Conservation (phyloP, 2,888 invertebrate genomes). For the Dryobota labecula region DNA sequence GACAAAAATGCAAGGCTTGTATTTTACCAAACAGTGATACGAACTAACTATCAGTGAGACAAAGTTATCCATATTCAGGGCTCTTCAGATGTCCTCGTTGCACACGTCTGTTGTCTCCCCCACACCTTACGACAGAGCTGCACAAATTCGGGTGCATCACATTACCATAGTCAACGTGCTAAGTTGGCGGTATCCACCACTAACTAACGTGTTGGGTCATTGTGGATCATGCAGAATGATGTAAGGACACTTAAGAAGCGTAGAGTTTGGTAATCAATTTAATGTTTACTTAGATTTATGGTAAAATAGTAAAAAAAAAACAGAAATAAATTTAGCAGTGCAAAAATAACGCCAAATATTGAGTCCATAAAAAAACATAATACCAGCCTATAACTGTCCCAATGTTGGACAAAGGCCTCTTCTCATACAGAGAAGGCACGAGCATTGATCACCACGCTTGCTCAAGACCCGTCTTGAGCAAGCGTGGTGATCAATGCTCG, state of each 20-base stretch:
- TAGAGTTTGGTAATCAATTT: background rate
- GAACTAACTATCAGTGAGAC: slow-evolving; percentile 1
- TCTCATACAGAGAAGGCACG: no score
- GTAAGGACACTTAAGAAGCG: background rate
- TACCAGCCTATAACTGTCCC: no score
- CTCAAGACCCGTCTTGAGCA: no score
- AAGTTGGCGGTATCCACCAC: slow-evolving; percentile 13
- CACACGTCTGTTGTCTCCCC: background rate
- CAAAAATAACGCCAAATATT: no score
- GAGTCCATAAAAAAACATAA: no score
- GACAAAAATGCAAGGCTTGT: background rate
- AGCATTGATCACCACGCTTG: no score
- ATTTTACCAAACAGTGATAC: slow-evolving; percentile 17
- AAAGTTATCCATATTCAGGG: slow-evolving; percentile 43
- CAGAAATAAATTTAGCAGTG: no score
- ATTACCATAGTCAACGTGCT: slow-evolving; percentile 51
- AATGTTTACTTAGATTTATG: background rate
- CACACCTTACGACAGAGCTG: slow-evolving; percentile 23
- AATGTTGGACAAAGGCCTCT: no score
- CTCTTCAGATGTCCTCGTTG: background rate
- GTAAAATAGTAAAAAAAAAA: no score
- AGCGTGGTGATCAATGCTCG: no score
- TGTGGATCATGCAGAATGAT: background rate
- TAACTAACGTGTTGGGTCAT: slow-evolving; percentile 2
- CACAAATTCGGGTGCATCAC: slow-evolving; percentile 32